Evolutionary conservation across 1,140 invertebrate species (phyloP).

Genomic region (Danaus plexippus): DNA sequence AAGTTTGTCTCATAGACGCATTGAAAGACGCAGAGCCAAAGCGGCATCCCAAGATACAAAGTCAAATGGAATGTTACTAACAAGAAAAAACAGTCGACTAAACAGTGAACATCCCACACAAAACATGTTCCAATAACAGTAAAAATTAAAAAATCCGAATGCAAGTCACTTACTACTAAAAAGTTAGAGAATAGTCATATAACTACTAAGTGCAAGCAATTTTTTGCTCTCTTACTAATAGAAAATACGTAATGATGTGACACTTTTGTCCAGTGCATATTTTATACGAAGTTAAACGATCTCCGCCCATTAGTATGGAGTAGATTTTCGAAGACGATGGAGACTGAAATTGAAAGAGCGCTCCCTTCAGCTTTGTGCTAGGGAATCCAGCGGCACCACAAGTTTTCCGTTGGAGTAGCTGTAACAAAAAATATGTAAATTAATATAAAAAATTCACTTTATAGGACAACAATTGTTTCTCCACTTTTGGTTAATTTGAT

Average conservation of each 20-base stretch:
- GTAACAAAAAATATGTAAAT: slow-evolving; percentile 37
- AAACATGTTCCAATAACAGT: too few relatives aligned
- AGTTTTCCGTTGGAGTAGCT: slow-evolving; percentile 72
- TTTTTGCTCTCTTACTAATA: slow-evolving; percentile 5
- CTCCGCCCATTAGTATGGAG: slow-evolving; percentile 31
- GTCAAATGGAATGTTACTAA: slow-evolving; percentile 15
- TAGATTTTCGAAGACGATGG: slow-evolving; percentile 49
- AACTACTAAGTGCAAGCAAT: slow-evolving; percentile 1
- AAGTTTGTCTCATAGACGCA: slow-evolving; percentile 57
- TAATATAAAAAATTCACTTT: too few relatives aligned
- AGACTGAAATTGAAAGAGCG: slow-evolving; percentile 46
- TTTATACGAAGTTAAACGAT: slow-evolving; percentile 3
- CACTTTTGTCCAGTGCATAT: slow-evolving; percentile 1
- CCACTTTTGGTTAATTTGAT: slow-evolving; percentile 3
- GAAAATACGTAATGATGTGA: slow-evolving; percentile 1
- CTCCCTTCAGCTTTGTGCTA: slow-evolving; percentile 67
- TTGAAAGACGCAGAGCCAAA: slow-evolving; percentile 16
- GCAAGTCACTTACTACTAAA: too few relatives aligned
- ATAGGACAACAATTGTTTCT: too few relatives aligned
- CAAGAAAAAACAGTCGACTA: too few relatives aligned
- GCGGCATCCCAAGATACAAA: not conserved
- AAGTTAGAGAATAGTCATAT: not conserved
- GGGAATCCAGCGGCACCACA: slow-evolving; percentile 72
- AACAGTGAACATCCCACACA: too few relatives aligned
- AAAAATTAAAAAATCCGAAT: too few relatives aligned